phyloP scores from a whole-genome alignment of 30 jellyfish, hydroid and myxozoan genomes.

The Aurelia sp. region DNA sequence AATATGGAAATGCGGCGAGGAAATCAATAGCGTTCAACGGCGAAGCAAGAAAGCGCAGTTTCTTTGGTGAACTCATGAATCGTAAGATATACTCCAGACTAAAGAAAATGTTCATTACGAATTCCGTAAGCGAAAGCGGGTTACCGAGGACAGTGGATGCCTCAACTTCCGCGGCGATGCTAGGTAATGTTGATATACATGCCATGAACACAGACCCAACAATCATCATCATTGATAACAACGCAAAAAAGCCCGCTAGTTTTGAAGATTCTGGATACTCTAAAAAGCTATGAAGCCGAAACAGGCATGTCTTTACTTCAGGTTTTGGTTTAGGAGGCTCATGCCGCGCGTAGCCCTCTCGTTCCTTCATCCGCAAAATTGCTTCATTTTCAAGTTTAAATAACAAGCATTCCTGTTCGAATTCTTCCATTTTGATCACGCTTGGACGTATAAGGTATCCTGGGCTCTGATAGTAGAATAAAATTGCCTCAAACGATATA shows the following conservation, averaged over 20 bases:
- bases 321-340: conserved; percentile 18
- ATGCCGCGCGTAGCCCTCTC: conserved; percentile 85
- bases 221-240: conserved; percentile 62
- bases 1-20: conserved; percentile 75
- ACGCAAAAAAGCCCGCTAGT: conserved; percentile 75
- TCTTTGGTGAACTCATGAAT: conserved; percentile 52
- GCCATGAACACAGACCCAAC: conserved; percentile 75
- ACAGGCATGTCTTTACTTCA: conserved; percentile 9
- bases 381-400: conserved; percentile 75
- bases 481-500: conserved; percentile 87
- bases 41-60: conserved; percentile 32
- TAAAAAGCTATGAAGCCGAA: conserved; percentile 37
- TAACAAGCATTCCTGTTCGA: conserved; percentile 82
- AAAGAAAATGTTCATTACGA: conserved; percentile 63
- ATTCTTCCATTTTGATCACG: conserved; percentile 67
- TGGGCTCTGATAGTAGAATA: conserved; percentile 85
- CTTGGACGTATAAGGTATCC: conserved; percentile 88
- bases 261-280: conserved; percentile 88
- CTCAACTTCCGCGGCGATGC: conserved; percentile 6
- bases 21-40: conserved; percentile 64
- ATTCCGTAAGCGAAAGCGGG: conserved; percentile 55
- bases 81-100: conserved; percentile 48
- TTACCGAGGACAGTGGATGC: conserved; percentile 3
- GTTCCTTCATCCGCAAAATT: conserved; percentile 65
- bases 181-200: conserved; percentile 84